Conservation (phyloP, 1,140 invertebrate genomes). For the Drosophila kikkawai region DNA sequence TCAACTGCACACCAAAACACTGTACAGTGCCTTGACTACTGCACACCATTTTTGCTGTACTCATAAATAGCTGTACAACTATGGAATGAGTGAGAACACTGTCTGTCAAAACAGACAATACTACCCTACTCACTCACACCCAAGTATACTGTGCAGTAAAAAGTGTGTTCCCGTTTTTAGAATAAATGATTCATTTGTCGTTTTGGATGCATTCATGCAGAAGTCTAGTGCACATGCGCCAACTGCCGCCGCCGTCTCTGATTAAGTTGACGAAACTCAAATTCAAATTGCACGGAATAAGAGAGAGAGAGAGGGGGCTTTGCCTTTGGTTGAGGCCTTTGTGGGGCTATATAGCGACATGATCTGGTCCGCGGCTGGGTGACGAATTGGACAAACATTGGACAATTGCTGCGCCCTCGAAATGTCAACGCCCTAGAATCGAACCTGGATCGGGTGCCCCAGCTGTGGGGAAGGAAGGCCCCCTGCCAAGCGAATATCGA, state of each 20-base stretch:
- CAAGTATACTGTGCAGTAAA: too few species aligned
- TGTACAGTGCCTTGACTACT: too few species aligned
- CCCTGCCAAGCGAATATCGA: conserved; percentile 32
- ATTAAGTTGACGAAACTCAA: conserved; percentile 77
- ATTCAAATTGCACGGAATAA: conserved; percentile 54
- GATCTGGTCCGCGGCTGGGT: conserved; percentile 50
- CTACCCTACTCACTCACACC: too few species aligned
- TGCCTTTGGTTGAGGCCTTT: neutral
- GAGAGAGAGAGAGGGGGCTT: neutral
- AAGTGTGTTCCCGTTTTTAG: too few species aligned
- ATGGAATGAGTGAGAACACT: too few species aligned
- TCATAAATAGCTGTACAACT: too few species aligned
- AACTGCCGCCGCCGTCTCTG: conserved; percentile 69
- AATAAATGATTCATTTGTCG: too few species aligned
- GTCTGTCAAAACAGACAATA: too few species aligned
- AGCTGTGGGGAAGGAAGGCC: conserved; percentile 17
- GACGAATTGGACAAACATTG: conserved; percentile 66
- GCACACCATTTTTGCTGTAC: too few species aligned
- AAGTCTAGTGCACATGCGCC: conserved; percentile 62
- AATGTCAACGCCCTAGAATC: conserved; percentile 76
- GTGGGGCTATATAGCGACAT: conserved; percentile 26
- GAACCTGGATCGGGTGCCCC: conserved; percentile 12
- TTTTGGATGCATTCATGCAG: too few species aligned
- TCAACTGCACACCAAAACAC: too few species aligned
- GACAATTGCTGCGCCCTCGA: conserved; percentile 73